These are phyloP conservation scores for Dicroscelio sp. DNA, from an alignment of 2,888 invertebrate genomes.

Conservation along the genomic window DNA sequence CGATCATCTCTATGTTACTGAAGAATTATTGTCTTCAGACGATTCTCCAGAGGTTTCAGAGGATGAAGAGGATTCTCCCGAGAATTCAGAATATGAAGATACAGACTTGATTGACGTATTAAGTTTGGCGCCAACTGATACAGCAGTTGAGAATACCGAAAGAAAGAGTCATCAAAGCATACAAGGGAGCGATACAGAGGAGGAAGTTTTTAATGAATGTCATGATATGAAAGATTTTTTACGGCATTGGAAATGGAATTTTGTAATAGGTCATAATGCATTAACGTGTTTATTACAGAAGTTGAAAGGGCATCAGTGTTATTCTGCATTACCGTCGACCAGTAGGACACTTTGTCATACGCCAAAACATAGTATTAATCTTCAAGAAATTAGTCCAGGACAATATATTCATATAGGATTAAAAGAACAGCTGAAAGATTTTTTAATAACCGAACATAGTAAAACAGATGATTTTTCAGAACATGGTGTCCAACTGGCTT, in stretches of 20 bases:
- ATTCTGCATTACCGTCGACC: background rate
- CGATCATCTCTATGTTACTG: no score
- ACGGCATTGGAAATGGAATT: background rate
- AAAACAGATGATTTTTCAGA: background rate
- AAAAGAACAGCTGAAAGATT: background rate
- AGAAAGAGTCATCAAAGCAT: no score
- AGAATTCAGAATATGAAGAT: no score
- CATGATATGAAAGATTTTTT: background rate
- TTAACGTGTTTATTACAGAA: background rate
- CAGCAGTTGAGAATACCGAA: no score
- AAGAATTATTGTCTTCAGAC: no score
- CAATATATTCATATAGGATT: constrained; percentile 1
- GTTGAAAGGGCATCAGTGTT: background rate
- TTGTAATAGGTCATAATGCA: background rate
- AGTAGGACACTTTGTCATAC: background rate
- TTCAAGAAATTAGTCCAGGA: background rate
- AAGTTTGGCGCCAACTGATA: no score
- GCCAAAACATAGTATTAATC: background rate
- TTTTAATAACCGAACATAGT: background rate
- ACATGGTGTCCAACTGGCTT: background rate
- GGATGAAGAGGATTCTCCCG: no score
- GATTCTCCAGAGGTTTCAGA: no score
- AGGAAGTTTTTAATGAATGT: no score
- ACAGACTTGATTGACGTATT: no score
- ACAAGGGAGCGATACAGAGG: no score